These are phyloP conservation scores for Entomobrya multifasciata DNA, from an alignment of 2,888 invertebrate genomes.

Conservation along the genomic window DNA sequence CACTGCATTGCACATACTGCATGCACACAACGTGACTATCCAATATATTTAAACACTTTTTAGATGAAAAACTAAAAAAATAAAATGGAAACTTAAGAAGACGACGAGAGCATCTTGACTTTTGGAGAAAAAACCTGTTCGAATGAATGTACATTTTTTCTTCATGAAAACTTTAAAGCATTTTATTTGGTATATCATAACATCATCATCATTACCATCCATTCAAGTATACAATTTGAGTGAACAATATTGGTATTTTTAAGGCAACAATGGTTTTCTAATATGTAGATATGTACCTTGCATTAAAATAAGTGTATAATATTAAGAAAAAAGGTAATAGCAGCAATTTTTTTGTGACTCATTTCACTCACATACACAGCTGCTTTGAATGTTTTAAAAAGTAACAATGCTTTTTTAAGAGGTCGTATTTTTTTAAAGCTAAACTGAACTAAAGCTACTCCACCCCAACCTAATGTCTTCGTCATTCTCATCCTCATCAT, in stretches of 20 bases:
- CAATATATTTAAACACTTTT: too few relatives aligned
- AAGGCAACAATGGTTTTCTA: not conserved
- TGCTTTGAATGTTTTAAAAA: conserved; percentile 2
- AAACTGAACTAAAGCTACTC: conserved; percentile 43
- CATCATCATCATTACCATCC: not conserved
- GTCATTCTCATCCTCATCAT: conserved; percentile 15
- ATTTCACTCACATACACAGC: conserved; percentile 26
- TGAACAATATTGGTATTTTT: conserved; percentile 19
- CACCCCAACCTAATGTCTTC: conserved; percentile 69
- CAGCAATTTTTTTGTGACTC: conserved; percentile 62
- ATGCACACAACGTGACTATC: too few relatives aligned
- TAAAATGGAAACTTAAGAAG: not conserved
- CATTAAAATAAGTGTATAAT: not conserved
- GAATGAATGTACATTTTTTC: too few relatives aligned
- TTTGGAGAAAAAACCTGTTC: conserved; percentile 31
- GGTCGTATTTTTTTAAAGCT: conserved; percentile 30
- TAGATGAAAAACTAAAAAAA: not conserved
- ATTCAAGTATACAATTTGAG: not conserved
- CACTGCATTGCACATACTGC: too few relatives aligned
- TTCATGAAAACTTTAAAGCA: too few relatives aligned
- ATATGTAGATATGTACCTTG: not conserved
- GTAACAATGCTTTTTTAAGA: conserved; percentile 40
- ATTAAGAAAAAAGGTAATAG: conserved; percentile 17
- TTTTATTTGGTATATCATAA: not conserved
- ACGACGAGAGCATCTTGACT: too few relatives aligned